phyloP scores from a whole-genome alignment of 1,140 invertebrate genomes.

The Drosophila repleta region DNA sequence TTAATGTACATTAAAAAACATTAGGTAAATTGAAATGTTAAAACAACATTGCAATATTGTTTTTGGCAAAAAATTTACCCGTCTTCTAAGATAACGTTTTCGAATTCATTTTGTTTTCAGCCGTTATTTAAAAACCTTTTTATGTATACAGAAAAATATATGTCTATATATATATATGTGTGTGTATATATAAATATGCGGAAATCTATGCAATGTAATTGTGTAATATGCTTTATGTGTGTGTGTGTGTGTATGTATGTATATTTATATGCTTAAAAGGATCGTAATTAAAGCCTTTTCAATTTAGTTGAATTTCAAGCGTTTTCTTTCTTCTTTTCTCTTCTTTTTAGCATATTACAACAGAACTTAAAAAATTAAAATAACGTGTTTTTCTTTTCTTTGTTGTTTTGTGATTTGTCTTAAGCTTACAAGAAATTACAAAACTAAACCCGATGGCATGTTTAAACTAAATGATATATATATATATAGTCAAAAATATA shows the following conservation, averaged over 20 bases:
- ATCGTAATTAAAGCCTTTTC: conserved; percentile 56
- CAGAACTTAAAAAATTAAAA: conserved; percentile 76
- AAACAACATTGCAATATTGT: conserved; percentile 29
- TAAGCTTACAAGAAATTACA: conserved; percentile 53
- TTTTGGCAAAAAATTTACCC: conserved; percentile 35
- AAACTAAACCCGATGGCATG: conserved; percentile 74
- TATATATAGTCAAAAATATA: conserved; percentile 76
- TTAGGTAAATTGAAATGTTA: conserved; percentile 41
- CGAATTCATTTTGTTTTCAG: not conserved
- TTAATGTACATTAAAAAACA: conserved; percentile 38
- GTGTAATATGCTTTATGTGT: conserved; percentile 35
- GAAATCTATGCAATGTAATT: conserved; percentile 25
- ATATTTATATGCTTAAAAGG: conserved; percentile 26
- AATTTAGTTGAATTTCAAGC: conserved; percentile 58
- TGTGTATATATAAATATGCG: conserved; percentile 23
- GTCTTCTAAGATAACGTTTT: conserved; percentile 15
- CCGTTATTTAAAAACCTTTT: conserved; percentile 20
- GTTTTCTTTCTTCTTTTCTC: conserved; percentile 22
- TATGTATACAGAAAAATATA: conserved; percentile 20
- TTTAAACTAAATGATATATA: conserved; percentile 71
- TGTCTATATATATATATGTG: conserved; percentile 18
- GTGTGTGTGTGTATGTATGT: conserved; percentile 17
- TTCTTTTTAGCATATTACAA: conserved; percentile 57
- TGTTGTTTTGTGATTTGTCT: conserved; percentile 39
- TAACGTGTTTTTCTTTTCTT: conserved; percentile 52